Percentiles rank a stretch among this genome's conserved stretches.
Conservation (phyloP, 2,888 invertebrate genomes). For the Antitype chi region DNA sequence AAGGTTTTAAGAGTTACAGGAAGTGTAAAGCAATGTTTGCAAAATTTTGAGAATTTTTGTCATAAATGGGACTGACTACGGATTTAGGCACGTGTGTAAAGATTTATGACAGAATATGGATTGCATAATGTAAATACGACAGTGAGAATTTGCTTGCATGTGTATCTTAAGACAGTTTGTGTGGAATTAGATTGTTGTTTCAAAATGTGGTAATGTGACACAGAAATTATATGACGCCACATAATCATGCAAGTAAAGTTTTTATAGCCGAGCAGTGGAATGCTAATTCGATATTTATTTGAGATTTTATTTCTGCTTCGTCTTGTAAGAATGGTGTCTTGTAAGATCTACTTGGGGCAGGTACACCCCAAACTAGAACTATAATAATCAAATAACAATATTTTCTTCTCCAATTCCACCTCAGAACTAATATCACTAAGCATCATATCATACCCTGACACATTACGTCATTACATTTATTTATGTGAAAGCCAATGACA, state of each 20-base stretch:
- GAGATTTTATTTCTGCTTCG: background rate
- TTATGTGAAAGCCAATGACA: conserved; percentile 72
- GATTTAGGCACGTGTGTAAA: conserved; percentile 78
- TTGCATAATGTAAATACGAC: conserved; percentile 52
- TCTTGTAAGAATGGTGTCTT: background rate
- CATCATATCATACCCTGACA: conserved; percentile 45
- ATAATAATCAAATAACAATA: conserved; percentile 12
- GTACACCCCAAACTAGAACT: no score
- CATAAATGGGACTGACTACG: conserved; percentile 68
- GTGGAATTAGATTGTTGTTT: conserved; percentile 16
- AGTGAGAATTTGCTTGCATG: conserved; percentile 53
- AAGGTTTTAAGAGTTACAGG: conserved; percentile 27
- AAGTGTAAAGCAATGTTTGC: conserved; percentile 36
- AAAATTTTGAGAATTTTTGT: conserved; percentile 65
- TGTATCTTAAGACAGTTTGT: conserved; percentile 15
- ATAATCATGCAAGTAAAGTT: conserved; percentile 6
- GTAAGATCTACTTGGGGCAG: no score
- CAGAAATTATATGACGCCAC: background rate
- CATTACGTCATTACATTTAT: conserved; percentile 60
- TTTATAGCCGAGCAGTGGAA: background rate
- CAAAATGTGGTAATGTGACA: conserved; percentile 7
- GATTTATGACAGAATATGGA: conserved; percentile 79
- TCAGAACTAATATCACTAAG: conserved; percentile 34
- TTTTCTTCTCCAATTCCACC: background rate
- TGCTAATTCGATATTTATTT: background rate